phyloP scores from a whole-genome alignment of 2,113 vertebrate genomes.

The Camelus bactrianus region DNA sequence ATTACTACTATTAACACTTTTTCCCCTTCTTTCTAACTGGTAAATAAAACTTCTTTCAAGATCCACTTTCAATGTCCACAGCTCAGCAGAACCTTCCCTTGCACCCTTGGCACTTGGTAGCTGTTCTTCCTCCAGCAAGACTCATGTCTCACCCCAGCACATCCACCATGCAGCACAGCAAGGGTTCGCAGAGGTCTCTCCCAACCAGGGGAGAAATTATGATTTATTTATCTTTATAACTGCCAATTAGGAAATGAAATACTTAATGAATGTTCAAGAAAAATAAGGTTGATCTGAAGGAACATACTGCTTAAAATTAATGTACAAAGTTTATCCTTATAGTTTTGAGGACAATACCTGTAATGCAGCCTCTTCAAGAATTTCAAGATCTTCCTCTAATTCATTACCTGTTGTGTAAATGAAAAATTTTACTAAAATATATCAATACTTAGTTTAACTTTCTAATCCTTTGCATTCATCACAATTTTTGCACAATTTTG shows the following conservation, averaged over 20 bases:
- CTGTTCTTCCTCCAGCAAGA: not conserved
- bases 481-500: not conserved
- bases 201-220: not conserved
- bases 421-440: slow-evolving; percentile 52
- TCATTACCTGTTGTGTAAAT: slow-evolving; percentile 92
- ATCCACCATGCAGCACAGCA: not conserved
- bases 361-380: slow-evolving; percentile 98
- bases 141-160: not conserved
- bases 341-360: slow-evolving; percentile 89
- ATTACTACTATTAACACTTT: slow-evolving; percentile 8
- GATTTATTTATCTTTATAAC: not conserved
- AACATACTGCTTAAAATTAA: slow-evolving; percentile 14
- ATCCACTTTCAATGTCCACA: not conserved
- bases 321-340: slow-evolving; percentile 6
- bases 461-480: not conserved
- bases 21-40: not conserved
- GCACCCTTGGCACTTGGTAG: not conserved
- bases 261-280: not conserved
- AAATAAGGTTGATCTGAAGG: slow-evolving; percentile 7
- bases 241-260: not conserved
- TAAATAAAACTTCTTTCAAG: not conserved
- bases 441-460: slow-evolving; percentile 31
- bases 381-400: slow-evolving; percentile 98
- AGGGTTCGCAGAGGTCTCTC: not conserved
- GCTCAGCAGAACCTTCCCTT: not conserved